phyloP scores from a whole-genome alignment of 2,888 invertebrate genomes.

The Tortricodes alternella region DNA sequence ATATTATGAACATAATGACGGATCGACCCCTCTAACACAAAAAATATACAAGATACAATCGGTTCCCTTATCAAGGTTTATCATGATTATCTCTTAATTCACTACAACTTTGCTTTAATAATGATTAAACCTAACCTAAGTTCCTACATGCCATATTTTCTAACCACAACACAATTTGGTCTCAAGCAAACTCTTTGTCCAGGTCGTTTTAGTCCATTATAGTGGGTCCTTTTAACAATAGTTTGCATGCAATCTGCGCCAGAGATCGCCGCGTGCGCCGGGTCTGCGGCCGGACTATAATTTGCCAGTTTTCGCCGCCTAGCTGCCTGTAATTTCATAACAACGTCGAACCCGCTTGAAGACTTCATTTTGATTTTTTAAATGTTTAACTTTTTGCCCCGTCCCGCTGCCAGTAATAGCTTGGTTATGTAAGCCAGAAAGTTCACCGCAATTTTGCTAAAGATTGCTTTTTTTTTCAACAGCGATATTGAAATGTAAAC shows the following conservation, averaged over 20 bases:
- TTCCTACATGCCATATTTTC: not conserved
- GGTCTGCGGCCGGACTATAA: slow-evolving; percentile 69
- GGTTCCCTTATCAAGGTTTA: too few relatives aligned
- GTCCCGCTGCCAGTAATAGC: slow-evolving; percentile 48
- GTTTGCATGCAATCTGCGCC: slow-evolving; percentile 61
- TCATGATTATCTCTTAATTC: too few relatives aligned
- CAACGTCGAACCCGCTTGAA: slow-evolving; percentile 59
- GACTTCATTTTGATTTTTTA: slow-evolving; percentile 66
- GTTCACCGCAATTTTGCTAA: slow-evolving; percentile 36
- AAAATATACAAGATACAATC: too few relatives aligned
- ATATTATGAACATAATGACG: too few relatives aligned
- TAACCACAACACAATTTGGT: not conserved
- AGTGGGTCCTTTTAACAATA: slow-evolving; percentile 60
- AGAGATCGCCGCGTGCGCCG: slow-evolving; percentile 57
- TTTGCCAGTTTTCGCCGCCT: slow-evolving; percentile 77
- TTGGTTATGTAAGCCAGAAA: slow-evolving; percentile 48
- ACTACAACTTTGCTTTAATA: not conserved
- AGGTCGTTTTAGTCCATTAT: slow-evolving; percentile 51
- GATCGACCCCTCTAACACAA: too few relatives aligned
- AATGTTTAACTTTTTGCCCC: slow-evolving; percentile 50
- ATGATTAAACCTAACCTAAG: not conserved
- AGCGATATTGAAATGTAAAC: slow-evolving; percentile 52
- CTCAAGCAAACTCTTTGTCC: slow-evolving; percentile 6
- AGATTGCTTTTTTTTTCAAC: slow-evolving; percentile 31
- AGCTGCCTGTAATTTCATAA: slow-evolving; percentile 74